Conservation (phyloP, 1,140 invertebrate genomes). For the Globodera rostochiensis region DNA sequence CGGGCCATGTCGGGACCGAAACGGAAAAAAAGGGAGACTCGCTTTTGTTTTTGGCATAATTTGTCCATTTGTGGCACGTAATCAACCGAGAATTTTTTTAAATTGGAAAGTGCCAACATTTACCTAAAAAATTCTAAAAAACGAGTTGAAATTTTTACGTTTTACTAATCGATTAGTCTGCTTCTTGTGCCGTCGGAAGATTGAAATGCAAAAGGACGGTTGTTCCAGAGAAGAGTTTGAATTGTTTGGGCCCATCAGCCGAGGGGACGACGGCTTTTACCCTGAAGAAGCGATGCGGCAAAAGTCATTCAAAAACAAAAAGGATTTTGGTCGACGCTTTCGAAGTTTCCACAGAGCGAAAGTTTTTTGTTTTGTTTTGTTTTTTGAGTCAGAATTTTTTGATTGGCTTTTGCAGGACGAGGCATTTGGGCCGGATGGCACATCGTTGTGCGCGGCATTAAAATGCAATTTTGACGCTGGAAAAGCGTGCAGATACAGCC, state of each 20-base stretch:
- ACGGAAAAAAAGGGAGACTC: no score
- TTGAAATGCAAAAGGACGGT: no score
- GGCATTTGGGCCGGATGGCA: neutral
- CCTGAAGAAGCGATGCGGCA: neutral
- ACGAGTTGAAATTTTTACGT: no score
- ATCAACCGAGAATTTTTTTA: no score
- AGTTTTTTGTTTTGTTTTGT: neutral
- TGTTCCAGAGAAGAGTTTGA: neutral
- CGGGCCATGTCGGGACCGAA: no score
- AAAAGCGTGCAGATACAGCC: neutral
- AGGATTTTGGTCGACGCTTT: neutral
- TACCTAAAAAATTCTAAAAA: no score
- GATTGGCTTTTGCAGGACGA: neutral
- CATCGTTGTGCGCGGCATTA: neutral
- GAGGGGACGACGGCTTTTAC: neutral
- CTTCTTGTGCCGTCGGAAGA: no score
- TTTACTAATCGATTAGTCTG: no score
- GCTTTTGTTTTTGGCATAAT: no score
- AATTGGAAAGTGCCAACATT: no score
- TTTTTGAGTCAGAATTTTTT: neutral
- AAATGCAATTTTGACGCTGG: conserved; percentile 4
- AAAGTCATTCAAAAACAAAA: neutral
- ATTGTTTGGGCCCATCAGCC: neutral
- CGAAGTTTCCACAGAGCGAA: neutral
- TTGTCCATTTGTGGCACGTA: no score